Evolutionary conservation across 2,888 invertebrate genomes (phyloP).

Genomic region (Xestia rhomboidea): DNA sequence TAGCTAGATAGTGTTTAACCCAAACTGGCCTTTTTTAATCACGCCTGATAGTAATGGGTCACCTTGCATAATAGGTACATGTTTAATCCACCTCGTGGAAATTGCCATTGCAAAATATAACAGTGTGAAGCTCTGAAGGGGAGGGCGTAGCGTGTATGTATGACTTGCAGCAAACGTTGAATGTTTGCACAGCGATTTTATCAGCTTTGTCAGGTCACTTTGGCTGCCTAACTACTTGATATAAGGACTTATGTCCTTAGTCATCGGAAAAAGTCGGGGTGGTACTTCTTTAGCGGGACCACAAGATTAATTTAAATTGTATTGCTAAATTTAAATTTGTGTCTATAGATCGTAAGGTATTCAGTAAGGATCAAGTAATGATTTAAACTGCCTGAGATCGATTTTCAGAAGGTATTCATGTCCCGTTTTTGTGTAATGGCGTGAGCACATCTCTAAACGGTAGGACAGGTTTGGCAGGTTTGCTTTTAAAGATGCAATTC

Average conservation of each 20-base stretch:
- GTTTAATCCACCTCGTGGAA: neutral
- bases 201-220: neutral
- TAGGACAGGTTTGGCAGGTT: slow-evolving; percentile 39
- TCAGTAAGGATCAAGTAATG: slow-evolving; percentile 31
- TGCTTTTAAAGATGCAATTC: slow-evolving; percentile 16
- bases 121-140: neutral
- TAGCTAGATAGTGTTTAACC: neutral
- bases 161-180: neutral
- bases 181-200: slow-evolving; percentile 24
- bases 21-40: neutral
- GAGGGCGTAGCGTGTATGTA: neutral
- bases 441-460: slow-evolving; percentile 41
- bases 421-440: slow-evolving; percentile 34
- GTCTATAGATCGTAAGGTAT: slow-evolving; percentile 20
- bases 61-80: neutral
- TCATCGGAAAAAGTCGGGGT: neutral
- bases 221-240: neutral
- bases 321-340: neutral
- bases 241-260: slow-evolving; percentile 5
- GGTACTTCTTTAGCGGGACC: slow-evolving; percentile 2
- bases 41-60: neutral
- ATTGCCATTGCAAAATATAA: neutral
- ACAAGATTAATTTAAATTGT: slow-evolving; percentile 11
- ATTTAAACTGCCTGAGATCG: slow-evolving; percentile 41
- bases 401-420: slow-evolving; percentile 34